phyloP scores from a whole-genome alignment of 2,113 vertebrate genomes.

The rabbit (Oryctolagus cuniculus) region mOryCun1.1 NC_091434.1:79859001-79859500 shows the following conservation, averaged over 20 bases:
- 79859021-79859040: background rate
- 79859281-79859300: constrained; percentile 5
- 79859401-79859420: no score
- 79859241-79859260: background rate
- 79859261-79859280: background rate
- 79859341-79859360: no score
- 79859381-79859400: no score
- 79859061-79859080: background rate
- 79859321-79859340: no score
- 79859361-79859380: no score
- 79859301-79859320: background rate
- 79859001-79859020: background rate
- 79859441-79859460: no score
- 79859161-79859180: background rate
- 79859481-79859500: no score
- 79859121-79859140: background rate
- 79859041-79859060: background rate
- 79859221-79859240: background rate
- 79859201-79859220: background rate
- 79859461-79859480: no score
- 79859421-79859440: no score
- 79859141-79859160: background rate
- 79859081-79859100: background rate
- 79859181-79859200: background rate
- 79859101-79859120: background rate